Evolutionary conservation across 2,797 vertebrate species (phyloP).

Genomic region (Paratrypauchen microcephalus): DNA sequence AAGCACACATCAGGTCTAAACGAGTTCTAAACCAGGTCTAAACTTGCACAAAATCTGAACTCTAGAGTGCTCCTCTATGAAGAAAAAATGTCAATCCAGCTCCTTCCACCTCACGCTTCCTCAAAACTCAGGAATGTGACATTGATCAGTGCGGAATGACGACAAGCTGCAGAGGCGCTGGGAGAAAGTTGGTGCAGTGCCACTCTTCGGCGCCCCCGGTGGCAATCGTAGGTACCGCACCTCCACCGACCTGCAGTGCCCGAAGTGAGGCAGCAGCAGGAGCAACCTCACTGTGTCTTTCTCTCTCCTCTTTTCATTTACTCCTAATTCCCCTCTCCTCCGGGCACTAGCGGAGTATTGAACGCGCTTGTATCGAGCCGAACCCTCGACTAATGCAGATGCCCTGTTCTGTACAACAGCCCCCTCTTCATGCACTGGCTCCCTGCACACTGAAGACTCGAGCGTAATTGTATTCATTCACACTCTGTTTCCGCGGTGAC

Average conservation of each 20-base stretch:
- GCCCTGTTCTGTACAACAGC: conserved; percentile 4
- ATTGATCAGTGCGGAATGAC: conserved; percentile 2
- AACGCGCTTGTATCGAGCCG: conserved; percentile 33
- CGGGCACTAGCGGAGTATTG: conserved; percentile 27
- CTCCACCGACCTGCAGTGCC: conserved; percentile 12
- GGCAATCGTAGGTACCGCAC: conserved; percentile 6
- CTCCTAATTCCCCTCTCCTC: background rate
- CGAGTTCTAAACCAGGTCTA: too few species aligned
- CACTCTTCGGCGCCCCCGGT: conserved; percentile 18
- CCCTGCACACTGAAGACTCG: background rate
- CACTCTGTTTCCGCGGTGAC: background rate
- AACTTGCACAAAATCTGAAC: too few species aligned
- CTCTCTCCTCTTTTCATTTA: conserved; percentile 4
- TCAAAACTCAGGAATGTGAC: background rate
- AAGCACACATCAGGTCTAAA: too few species aligned
- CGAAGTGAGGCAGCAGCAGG: conserved; percentile 19
- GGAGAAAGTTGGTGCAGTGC: conserved; percentile 46
- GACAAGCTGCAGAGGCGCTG: conserved; percentile 31
- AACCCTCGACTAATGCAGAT: conserved; percentile 32
- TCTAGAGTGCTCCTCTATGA: too few species aligned
- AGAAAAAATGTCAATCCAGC: too few species aligned
- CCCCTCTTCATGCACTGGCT: too few species aligned
- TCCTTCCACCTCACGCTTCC: background rate
- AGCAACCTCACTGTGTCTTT: too few species aligned
- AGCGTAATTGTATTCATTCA: background rate